Percentiles rank a stretch among this genome's conserved stretches.
Conservation (phyloP, 2,113 vertebrate genomes). For the Odobenus rosmarus region DNA sequence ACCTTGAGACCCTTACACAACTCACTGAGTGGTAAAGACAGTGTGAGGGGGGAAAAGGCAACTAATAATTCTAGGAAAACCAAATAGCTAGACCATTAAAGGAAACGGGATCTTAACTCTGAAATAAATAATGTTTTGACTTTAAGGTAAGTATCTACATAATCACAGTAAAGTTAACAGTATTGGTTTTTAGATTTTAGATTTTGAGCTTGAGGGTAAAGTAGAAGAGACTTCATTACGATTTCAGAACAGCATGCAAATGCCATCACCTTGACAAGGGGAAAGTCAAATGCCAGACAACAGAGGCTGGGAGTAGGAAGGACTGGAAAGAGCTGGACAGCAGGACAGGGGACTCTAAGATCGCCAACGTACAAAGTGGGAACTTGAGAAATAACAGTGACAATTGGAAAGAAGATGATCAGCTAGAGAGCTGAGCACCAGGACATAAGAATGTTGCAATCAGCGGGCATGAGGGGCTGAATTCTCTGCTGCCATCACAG, state of each 20-base stretch:
- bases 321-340: accelerated
- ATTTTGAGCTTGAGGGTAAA: neutral
- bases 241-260: neutral
- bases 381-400: neutral
- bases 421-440: accelerated
- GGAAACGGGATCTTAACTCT: neutral
- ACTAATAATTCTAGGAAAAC: neutral
- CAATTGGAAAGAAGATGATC: accelerated
- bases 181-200: neutral
- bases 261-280: neutral
- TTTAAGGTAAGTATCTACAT: neutral
- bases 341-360: too few species aligned
- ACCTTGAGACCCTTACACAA: too few species aligned
- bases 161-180: neutral
- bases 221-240: neutral
- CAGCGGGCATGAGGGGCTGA: neutral
- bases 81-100: neutral
- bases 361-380: neutral
- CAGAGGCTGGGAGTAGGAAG: neutral
- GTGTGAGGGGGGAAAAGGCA: neutral
- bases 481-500: accelerated
- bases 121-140: neutral
- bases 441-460: accelerated
- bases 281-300: too few species aligned
- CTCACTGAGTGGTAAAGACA: neutral